Evolutionary conservation across 2,797 vertebrate species (phyloP), one percentile per base, ranked within the genome.

Genomic region (Glossophaga mutica): DNA sequence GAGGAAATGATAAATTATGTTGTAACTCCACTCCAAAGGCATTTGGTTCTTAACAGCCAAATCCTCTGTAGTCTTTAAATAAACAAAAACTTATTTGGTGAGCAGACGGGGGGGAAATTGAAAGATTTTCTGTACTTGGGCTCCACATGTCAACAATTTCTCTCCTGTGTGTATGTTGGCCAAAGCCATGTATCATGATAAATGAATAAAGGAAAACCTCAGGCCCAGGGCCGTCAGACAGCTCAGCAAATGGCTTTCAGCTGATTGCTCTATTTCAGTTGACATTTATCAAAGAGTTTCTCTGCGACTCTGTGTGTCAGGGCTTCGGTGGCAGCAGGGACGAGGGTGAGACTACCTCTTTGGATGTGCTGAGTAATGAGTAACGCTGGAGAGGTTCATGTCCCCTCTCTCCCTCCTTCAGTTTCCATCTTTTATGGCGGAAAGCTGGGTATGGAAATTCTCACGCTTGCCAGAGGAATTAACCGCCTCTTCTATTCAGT

Each of bases 101-200:
- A 98, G 97, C 98, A 98, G 94, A 92, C 98, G 57, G 97, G 97
- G 97, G 98, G 81, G 97, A 98, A 98, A 99, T 98, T 99, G 99
- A 99, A 99, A 98, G 98, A 97, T 99, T 99, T 99, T 98, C 98
- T 98, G 98, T 98, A 97, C 98, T 98, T 98, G 98, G 97, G 98
- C 99, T 99, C 99, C 99, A 99, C 99, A 99, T 99, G 99, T 99
- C 99, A 99, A 99, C 99, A 99, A 99, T 99, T 99, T 99, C 99
- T 99, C 99, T 99, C 99, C 99, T 99, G 99, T 99, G 99, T 99
- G 99, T 99, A 99, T 99, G 99, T 99, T 99, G 99, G 99, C 99
- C 98, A 98, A 98, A 99, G 99, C 99, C 97, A 97, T 98, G 99
- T 98, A 98, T 99, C 99, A 98, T 99, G 99, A 99, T 99, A 99